phyloP scores from a whole-genome alignment of 2,113 vertebrate genomes.

The Lepus europaeus region DNA sequence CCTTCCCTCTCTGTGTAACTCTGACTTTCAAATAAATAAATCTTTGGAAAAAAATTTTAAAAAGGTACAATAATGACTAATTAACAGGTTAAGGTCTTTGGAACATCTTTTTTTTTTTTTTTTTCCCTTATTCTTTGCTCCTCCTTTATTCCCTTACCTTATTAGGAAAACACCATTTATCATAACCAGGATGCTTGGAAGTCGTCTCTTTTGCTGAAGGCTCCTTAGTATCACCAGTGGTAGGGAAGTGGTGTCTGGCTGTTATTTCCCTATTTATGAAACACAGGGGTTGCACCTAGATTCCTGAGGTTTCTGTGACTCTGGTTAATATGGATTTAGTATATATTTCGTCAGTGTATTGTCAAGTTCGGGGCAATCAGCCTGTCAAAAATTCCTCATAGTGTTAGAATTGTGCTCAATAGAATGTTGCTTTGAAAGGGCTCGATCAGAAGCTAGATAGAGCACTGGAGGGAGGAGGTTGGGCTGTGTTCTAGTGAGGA shows the following conservation, averaged over 20 bases:
- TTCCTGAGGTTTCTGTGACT: neutral
- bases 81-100: neutral
- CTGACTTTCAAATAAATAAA: too few relatives aligned
- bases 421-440: neutral
- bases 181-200: neutral
- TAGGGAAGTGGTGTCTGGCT: neutral
- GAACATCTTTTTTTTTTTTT: neutral
- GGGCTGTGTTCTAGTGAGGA: neutral
- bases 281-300: neutral
- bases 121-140: neutral
- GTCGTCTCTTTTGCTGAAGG: neutral
- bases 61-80: neutral
- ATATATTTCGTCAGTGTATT: neutral
- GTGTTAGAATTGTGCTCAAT: neutral
- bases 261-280: neutral
- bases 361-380: conserved; percentile 10
- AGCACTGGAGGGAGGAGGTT: neutral
- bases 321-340: neutral
- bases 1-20: too few relatives aligned
- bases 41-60: too few relatives aligned
- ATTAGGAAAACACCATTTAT: neutral
- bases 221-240: neutral
- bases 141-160: neutral
- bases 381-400: neutral
- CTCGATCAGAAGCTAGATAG: neutral